Evolutionary conservation across 2,113 vertebrate genomes (phyloP).

Genomic region (Cephalopterus ornatus): DNA sequence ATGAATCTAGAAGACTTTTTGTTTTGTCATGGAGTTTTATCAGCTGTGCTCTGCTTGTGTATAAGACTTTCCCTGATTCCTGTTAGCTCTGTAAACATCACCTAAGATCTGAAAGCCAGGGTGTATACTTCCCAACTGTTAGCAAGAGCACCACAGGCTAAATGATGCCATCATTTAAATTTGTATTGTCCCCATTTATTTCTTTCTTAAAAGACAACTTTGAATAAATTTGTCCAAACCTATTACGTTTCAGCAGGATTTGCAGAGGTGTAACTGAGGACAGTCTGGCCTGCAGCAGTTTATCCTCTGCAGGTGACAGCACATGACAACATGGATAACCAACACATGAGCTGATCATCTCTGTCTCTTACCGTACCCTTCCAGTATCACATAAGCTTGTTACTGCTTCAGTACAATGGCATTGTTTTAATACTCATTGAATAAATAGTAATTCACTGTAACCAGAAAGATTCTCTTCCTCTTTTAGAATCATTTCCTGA

Average conservation of each 20-base stretch:
- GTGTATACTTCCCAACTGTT: neutral
- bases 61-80: neutral
- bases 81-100: neutral
- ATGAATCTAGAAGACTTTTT: neutral
- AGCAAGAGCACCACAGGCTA: neutral
- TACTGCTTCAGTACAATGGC: neutral
- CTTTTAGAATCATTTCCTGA: neutral
- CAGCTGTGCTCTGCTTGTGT: neutral
- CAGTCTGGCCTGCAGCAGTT: slow-evolving; percentile 20
- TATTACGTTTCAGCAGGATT: neutral
- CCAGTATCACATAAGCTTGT: neutral
- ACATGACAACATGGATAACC: neutral
- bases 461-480: neutral
- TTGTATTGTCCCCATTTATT: neutral
- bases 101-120: neutral
- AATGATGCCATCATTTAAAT: neutral
- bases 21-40: neutral
- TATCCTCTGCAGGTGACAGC: neutral
- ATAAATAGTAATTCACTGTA: neutral
- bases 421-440: neutral
- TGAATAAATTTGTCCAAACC: neutral
- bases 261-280: neutral
- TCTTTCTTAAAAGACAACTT: neutral
- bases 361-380: neutral
- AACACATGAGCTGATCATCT: neutral